Evolutionary conservation across 2,113 vertebrate genomes (phyloP).

Genomic region (Saimiri boliviensis): DNA sequence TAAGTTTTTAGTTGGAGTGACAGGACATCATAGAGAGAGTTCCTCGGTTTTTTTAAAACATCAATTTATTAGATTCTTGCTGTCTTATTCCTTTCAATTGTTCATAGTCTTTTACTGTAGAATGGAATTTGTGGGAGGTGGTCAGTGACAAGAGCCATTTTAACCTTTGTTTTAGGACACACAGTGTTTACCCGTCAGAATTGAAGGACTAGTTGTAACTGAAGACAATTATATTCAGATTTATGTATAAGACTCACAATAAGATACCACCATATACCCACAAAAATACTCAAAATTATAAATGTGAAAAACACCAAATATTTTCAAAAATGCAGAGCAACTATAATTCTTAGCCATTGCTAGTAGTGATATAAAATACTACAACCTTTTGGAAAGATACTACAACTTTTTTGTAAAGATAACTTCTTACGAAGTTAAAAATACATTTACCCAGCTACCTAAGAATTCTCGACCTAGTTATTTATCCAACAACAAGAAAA

Average conservation of each 20-base stretch:
- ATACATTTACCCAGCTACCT: fast-evolving
- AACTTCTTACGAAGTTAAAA: background rate
- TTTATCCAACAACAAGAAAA: background rate
- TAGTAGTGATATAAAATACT: background rate
- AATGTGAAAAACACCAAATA: background rate
- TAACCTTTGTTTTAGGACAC: background rate
- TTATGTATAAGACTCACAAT: background rate
- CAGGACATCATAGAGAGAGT: background rate
- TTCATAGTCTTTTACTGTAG: background rate
- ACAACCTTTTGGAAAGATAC: fast-evolving
- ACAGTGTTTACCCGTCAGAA: background rate
- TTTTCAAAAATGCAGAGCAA: background rate
- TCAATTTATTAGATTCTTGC: background rate
- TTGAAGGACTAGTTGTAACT: background rate
- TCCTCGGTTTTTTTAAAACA: background rate
- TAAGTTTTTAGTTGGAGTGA: background rate
- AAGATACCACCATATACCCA: background rate
- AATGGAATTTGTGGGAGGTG: background rate
- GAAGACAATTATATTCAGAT: background rate
- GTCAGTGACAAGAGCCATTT: background rate
- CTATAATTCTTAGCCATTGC: background rate
- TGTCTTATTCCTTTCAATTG: background rate
- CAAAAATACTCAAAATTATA: background rate
- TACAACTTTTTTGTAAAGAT: background rate
- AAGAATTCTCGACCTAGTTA: background rate